Evolutionary conservation across 2,113 vertebrate genomes (phyloP), one percentile per base, ranked within the genome.

Genomic region (Agapornis roseicollis): DNA sequence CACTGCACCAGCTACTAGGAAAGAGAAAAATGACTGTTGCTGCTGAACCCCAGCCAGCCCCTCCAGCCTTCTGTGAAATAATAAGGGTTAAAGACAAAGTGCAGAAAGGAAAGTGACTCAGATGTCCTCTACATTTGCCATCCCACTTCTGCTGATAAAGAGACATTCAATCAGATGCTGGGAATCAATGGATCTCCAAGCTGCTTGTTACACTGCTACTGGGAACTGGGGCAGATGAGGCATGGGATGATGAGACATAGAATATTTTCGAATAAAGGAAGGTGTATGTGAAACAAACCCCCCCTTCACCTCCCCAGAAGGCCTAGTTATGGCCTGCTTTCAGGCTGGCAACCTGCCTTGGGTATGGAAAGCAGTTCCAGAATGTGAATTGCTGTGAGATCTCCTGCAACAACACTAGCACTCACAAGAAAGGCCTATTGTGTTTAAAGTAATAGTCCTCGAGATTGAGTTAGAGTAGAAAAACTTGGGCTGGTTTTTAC

Each of bases 381-480:
- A 65, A 60, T 0, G 2, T 11, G 41, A 79, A 39, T 31, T 8
- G 1, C 22, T 39, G 11, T 69, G 49, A 82, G n/a, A 66, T 70
- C 73, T 65, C 60, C 46, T 77, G 46, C 17, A 84, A 13, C 73
- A 90, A 69, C 9, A 19, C 47, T 56, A 47, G 18, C 64, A 19
- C 6, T 70, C 1, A 0, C 39, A 52, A 73, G 58, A 49, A 65
- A 41, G 20, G 53, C 42, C 19, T 52, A 2, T n/a, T 69, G 22
- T 39, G 28, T 49, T 72, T 72, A 17, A 85, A 35, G 41, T 53
- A 25, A 13, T 41, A 52, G 31, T 85, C 35, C 42, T 85, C 35
- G 55, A 88, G 23, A 23, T 0, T 25, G 52, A 31, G 44, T 11
- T 79, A 0, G 0, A 29, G 8, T 2, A 63, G 49, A 58, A 69